Evolutionary conservation across 2,797 vertebrate genomes (phyloP).

Genomic region (Halcyon smyrnensis): DNA sequence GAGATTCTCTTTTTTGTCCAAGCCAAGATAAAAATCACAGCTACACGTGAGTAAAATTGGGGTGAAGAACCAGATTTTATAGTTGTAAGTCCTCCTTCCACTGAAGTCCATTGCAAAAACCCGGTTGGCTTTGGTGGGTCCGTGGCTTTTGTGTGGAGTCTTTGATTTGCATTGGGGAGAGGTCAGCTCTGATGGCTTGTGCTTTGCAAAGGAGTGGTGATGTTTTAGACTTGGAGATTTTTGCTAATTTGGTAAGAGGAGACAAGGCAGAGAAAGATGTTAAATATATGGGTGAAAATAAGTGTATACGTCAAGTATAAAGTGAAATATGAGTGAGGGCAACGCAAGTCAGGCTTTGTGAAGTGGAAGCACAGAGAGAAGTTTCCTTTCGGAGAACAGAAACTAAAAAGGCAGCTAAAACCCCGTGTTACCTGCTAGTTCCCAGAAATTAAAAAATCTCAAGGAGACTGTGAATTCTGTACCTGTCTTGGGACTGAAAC

Average conservation of each 20-base stretch:
- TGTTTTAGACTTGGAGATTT: neutral
- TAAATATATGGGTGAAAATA: neutral
- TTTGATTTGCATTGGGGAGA: neutral
- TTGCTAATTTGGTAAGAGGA: neutral
- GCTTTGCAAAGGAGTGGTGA: neutral
- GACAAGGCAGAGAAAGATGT: neutral
- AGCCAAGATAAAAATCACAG: neutral
- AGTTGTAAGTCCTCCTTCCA: neutral
- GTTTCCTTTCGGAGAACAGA: neutral
- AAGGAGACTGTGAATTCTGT: neutral
- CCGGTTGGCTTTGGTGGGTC: neutral
- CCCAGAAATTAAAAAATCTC: neutral
- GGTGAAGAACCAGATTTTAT: neutral
- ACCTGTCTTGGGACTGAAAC: neutral
- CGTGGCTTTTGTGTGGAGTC: neutral
- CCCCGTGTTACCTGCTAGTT: accelerated
- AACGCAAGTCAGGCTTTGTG: neutral
- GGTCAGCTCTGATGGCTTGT: neutral
- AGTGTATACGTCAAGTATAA: neutral
- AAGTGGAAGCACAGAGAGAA: neutral
- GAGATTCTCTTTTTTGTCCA: neutral
- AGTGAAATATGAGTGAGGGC: neutral
- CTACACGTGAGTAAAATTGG: neutral
- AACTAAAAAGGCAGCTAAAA: neutral
- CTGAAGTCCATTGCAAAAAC: neutral